Evolutionary conservation across 2,113 vertebrate genomes (phyloP), one percentile per base, ranked within the genome.

Genomic region (Siniperca knerii): DNA sequence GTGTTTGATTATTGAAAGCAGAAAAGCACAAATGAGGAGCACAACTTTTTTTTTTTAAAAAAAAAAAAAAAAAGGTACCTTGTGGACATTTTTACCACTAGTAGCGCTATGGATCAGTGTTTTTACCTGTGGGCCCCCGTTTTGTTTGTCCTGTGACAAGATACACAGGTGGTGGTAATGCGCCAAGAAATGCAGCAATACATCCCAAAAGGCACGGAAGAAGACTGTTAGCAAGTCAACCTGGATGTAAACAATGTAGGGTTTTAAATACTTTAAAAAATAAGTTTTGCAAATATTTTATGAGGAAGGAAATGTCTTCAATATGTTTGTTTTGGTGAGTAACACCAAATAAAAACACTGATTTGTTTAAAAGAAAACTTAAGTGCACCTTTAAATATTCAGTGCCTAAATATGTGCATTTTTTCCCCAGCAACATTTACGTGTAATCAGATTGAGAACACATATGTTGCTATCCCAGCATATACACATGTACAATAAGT

Each of bases 1-100:
- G 11, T 18, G 35, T 82, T 55, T 79, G 6, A n/a, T 81, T 82
- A 44, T 67, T 84, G 4, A 48, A 52, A 70, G n/a, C n/a, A n/a
- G n/a, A n/a, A n/a, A n/a, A 54, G 35, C 16, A 37, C 46, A 70
- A 20, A 46, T 15, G 2, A 67, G 16, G 29, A 29, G 10, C 10
- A 42, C 21, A 37, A 4, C 3, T 37, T 4, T 37, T 37, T n/a
- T 0, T 37, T 4, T 37, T 37, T 25, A 25, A 25, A 25, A 37
- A 37, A 37, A 37, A 25, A 25, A 25, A 25, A 1, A 25, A 25
- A 25, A 25, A 25, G 35, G 35, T 29, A 23, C 37, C 29, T 18
- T 40, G 16, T 70, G 5, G 8, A 52, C 1, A 21, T 12, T 60
- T 74, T 60, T 9, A 60, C n/a, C n/a, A 44, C 23, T 23, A 50